Evolutionary conservation across 1,140 invertebrate species (phyloP), one percentile per base, ranked within the genome.

Genomic region (Euglossa dilemma): DNA sequence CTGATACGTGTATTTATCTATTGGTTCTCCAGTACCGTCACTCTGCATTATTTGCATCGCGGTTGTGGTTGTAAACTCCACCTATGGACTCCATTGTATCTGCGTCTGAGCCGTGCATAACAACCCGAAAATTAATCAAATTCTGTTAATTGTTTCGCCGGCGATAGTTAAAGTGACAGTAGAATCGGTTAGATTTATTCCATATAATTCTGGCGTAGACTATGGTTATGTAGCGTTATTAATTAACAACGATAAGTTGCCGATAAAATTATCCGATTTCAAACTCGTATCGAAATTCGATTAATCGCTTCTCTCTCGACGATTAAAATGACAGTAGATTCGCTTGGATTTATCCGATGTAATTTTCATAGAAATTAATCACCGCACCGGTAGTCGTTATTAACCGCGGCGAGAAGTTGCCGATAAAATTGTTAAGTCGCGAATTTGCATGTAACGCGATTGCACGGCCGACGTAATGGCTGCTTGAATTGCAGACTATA

Each of bases 181-280:
- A 3, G 9, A 36, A n/a, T 16, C 43, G 43, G 28, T 57, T 14
- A 14, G 2, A 28, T 72, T 72, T 36, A 36, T 54, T 8, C 14
- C 5, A 6, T n/a, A 0, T 8, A 43, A 23, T 23, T 14, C 12
- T 6, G 11, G 6, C 3, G 4, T 1, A 18, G 16, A 47, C 2
- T 18, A 36, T n/a, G n/a, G 6, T 23, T 20, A 36, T 14, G 36
- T 36, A n/a, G 36, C 1, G 23, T 47, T 11, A 43, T 45, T 14
- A 45, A 64, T 64, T 20, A n/a, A 36, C 36, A 20, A 8, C 9
- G 4, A 7, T 20, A 36, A 45, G 18, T n/a, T 54, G 6, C 12
- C 0, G 11, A 36, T 66, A 18, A 54, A n/a, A 66, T 54, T 18
- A 25, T n/a, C n/a, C 25, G n/a, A 20, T 20, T 23, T 16, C 12